phyloP scores from a whole-genome alignment of 1,140 invertebrate genomes.

The Streblospio benedicti region DNA sequence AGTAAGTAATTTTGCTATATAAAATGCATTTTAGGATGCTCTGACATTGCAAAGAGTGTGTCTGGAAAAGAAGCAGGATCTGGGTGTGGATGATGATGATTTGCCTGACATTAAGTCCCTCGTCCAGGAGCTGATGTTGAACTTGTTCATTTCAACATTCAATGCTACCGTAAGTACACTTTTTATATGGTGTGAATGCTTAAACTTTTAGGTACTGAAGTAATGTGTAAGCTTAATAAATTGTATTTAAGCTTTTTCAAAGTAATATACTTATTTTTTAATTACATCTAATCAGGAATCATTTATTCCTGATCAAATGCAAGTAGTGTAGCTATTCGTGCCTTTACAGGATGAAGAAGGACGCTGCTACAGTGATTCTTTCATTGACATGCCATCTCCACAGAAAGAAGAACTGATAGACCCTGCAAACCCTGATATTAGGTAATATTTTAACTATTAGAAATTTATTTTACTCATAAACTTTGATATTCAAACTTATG shows the following conservation, averaged over 20 bases:
- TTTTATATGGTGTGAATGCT: background rate
- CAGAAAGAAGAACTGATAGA: background rate
- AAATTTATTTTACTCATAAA: background rate
- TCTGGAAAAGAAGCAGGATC: conserved; percentile 79
- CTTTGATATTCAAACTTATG: background rate
- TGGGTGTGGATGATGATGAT: conserved; percentile 63
- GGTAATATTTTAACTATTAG: background rate
- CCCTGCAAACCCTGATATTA: conserved; percentile 24
- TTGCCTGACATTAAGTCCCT: conserved; percentile 74
- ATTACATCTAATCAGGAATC: too few species aligned
- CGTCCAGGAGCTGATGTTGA: conserved; percentile 82
- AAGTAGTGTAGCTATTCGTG: background rate
- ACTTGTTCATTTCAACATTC: conserved; percentile 84
- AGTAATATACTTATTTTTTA: too few species aligned
- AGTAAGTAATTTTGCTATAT: too few species aligned
- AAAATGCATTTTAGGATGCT: conserved; percentile 72
- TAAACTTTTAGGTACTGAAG: background rate
- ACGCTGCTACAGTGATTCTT: conserved; percentile 88
- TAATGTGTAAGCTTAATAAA: background rate
- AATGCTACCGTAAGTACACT: conserved; percentile 61
- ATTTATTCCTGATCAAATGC: too few species aligned
- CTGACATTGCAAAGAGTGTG: conserved; percentile 82
- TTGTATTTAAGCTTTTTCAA: background rate
- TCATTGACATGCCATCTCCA: conserved; percentile 72
- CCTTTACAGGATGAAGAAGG: conserved; percentile 78